phyloP scores from a whole-genome alignment of 2,113 vertebrate species.

The Leptobrachium leishanense region DNA sequence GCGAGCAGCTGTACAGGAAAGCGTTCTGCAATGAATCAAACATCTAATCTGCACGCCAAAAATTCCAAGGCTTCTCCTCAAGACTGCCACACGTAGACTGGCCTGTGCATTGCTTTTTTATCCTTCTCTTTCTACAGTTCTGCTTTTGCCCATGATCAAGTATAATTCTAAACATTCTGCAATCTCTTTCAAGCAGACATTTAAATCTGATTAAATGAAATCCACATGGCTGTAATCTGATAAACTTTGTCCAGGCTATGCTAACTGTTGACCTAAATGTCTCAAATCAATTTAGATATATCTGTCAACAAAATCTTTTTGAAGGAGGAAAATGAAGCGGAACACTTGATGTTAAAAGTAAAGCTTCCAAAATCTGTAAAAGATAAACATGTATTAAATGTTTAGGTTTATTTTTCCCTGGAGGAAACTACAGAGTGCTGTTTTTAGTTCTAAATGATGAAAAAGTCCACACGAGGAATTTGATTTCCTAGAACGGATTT shows the following conservation, averaged over 20 bases:
- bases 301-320: background rate
- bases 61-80: background rate
- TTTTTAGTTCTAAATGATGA: no score
- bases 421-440: no score
- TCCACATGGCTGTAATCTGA: background rate
- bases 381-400: no score
- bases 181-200: background rate
- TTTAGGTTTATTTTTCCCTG: no score
- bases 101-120: no score
- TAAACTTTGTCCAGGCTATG: background rate
- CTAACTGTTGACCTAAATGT: constrained; percentile 1
- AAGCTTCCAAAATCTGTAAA: no score
- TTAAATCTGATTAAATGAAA: background rate
- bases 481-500: no score
- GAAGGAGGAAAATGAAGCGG: background rate
- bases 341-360: background rate
- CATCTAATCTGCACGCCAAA: background rate
- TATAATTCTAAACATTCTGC: background rate
- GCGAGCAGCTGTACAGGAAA: background rate
- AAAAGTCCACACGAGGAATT: no score
- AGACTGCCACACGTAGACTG: background rate
- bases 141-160: background rate
- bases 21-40: background rate
- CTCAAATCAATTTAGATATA: background rate
- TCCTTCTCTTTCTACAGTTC: no score